Base-by-base conservation (phyloP, 2,888 invertebrate species). In the Phoenoteleia sp. region DNA sequence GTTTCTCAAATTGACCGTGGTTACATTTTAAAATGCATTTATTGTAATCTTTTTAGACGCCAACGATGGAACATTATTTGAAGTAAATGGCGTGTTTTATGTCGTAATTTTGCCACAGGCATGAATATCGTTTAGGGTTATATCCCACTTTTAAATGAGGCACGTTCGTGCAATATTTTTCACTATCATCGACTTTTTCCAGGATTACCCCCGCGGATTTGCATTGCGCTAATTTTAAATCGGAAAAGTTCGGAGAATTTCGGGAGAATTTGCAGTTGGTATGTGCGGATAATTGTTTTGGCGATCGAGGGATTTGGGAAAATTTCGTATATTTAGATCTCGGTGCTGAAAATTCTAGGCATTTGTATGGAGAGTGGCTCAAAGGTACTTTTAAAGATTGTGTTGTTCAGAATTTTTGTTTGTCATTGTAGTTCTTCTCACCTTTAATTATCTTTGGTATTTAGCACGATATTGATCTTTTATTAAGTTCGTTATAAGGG, bases 31-130 rank as follows among this genome's bases (percentile, higher is more conserved):
- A n/a, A n/a, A n/a, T n/a, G n/a, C n/a, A n/a, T n/a, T n/a, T n/a
- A n/a, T n/a, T n/a, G n/a, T n/a, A n/a, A n/a, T n/a, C n/a, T n/a
- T n/a, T n/a, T n/a, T n/a, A n/a, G n/a, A n/a, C n/a, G n/a, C n/a
- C n/a, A n/a, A n/a, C n/a, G n/a, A n/a, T n/a, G n/a, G n/a, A n/a
- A 17, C 54, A 79, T 83, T 79, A 74, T 79, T 72, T 62, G 21
- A 11, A 36, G 29, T 33, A 74, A 54, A 83, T 83, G 67, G 25
- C 42, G 11, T 60, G 54, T 45, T 83, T 79, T 79, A 83, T 79
- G 60, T 19, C 27, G 72, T 72, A 71, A 76, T 76, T 76, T 64
- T 9, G 54, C 56, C 23, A 56, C 54, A 66, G 3, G 27, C 64
- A 71, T 81, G 81, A 82, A 76, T 64, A 76, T 64, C 67, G 52